Evolutionary conservation across 2,797 vertebrate species (phyloP), one percentile per base, ranked within the genome.

Genomic region (Phataginus tricuspis): DNA sequence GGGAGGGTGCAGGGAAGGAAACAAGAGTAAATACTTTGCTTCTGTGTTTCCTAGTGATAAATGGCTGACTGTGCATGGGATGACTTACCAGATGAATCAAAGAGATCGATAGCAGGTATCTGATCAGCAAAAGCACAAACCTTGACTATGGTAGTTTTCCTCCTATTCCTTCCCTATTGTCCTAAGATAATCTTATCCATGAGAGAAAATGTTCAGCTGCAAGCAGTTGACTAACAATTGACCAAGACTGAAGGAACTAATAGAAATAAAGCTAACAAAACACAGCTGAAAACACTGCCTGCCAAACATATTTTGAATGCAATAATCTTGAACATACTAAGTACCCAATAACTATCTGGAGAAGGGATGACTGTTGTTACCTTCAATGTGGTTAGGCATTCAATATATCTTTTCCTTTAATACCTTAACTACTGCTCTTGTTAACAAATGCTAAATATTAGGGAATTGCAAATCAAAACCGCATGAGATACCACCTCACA

Each of bases 131-230:
- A n/a, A 42, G 53, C 18, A 75, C 59, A 86, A 39, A 29, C 10
- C 23, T 19, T 0, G 13, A 19, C 16, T 55, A 74, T 12, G 13
- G 12, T 1, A 1, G 9, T 45, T 49, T 34, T 45, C 29, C 93
- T 79, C 79, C 49, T 74, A 0, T 23, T 21, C 27, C 64, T 91
- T 80, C 74, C 57, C 53, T 82, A 61, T 72, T 83, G 31, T 72
- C 89, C 68, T 79, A 42, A 94, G 89, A 93, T 86, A n/a, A 42
- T 71, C 25, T 29, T 34, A 53, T 16, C n/a, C 31, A 89, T 94
- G n/a, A 78, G 83, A 75, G 90, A 69, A 88, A 86, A 79, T 78
- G n/a, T 14, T 82, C 10, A 1, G 34, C 45, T 63, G 21, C 27
- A 87, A 71, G 27, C 55, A 75, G 13, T 27, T 39, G 39, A 31